Evolutionary conservation across 2,113 vertebrate genomes (phyloP).

Genomic region (Chaetura pelagica): DNA sequence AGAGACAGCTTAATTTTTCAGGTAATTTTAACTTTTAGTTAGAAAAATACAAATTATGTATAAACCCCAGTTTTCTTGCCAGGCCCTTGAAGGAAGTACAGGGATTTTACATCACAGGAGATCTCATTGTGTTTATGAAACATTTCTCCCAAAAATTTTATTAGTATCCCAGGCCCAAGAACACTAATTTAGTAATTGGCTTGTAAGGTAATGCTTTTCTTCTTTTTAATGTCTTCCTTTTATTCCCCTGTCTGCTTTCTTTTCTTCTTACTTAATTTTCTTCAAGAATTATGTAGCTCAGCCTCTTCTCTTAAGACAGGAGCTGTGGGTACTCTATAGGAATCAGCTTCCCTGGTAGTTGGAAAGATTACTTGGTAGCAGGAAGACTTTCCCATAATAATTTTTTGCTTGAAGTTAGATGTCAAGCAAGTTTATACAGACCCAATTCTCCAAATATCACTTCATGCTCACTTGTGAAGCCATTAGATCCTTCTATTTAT

Average conservation of each 20-base stretch:
- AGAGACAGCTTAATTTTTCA: not conserved
- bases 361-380: not conserved
- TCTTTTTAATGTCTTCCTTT: not conserved
- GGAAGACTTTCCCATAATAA: not conserved
- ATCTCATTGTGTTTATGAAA: not conserved
- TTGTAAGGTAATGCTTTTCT: not conserved
- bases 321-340: not conserved
- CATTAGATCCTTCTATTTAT: not conserved
- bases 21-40: not conserved
- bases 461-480: not conserved
- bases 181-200: not conserved
- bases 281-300: not conserved
- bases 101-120: not conserved
- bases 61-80: not conserved
- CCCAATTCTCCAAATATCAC: not conserved
- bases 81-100: not conserved
- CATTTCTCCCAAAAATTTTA: not conserved
- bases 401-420: not conserved
- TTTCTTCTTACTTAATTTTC: not conserved
- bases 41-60: not conserved
- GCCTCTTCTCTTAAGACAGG: not conserved
- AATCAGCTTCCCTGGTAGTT: not conserved
- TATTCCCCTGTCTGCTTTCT: accelerated
- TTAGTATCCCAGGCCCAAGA: not conserved
- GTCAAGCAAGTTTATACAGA: not conserved